Evolutionary conservation across 1,140 invertebrate species (phyloP).

Genomic region (Sarcophaga bullata): DNA sequence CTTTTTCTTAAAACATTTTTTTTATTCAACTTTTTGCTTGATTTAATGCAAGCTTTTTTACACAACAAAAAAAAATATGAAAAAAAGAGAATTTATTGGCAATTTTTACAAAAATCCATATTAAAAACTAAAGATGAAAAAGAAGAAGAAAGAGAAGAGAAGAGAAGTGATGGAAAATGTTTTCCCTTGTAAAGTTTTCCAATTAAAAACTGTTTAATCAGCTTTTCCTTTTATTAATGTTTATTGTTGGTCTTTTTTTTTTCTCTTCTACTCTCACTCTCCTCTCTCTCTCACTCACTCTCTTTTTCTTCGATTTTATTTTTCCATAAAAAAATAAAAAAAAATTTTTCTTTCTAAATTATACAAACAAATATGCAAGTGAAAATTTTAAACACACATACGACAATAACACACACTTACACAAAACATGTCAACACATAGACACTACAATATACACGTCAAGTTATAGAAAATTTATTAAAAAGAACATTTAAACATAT

Average conservation of each 20-base stretch:
- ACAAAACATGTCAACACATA: too few relatives aligned
- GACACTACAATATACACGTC: too few relatives aligned
- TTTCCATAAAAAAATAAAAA: too few relatives aligned
- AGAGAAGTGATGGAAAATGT: not conserved
- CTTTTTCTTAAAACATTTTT: too few relatives aligned
- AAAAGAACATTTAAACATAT: too few relatives aligned
- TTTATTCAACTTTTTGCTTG: too few relatives aligned
- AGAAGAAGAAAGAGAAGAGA: not conserved
- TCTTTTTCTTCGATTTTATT: too few relatives aligned
- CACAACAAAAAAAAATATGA: too few relatives aligned
- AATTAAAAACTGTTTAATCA: slow-evolving; percentile 38
- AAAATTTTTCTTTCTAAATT: not conserved
- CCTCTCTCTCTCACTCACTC: too few relatives aligned
- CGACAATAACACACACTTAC: not conserved
- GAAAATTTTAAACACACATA: too few relatives aligned
- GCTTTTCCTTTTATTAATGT: slow-evolving; percentile 12
- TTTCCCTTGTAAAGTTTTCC: slow-evolving; percentile 5
- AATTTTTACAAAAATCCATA: not conserved
- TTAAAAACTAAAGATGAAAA: not conserved
- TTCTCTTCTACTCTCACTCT: not conserved
- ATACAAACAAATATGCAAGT: slow-evolving; percentile 1
- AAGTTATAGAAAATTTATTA: too few relatives aligned
- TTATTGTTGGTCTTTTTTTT: not conserved
- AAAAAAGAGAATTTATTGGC: not conserved
- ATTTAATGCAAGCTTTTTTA: too few relatives aligned